Conservation (phyloP, 2,797 vertebrate species). For the Pipistrellus pipistrellus region DNA sequence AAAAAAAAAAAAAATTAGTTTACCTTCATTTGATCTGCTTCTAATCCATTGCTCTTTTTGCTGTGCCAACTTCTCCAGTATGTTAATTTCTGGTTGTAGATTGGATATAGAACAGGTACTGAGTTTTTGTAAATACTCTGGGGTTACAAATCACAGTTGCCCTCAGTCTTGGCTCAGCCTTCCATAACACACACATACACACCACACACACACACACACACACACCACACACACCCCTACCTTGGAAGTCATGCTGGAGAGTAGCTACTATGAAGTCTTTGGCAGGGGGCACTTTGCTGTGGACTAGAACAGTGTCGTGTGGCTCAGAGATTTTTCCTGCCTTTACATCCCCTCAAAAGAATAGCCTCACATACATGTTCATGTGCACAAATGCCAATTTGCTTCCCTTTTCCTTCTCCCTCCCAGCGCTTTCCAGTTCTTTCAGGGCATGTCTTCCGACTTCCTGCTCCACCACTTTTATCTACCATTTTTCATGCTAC, state of each 20-base stretch:
- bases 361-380: neutral
- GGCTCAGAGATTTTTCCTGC: neutral
- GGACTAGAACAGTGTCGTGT: neutral
- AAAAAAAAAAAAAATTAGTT: neutral
- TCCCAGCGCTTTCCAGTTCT: neutral
- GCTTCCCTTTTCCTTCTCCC: neutral
- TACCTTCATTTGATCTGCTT: neutral
- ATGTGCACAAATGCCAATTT: neutral
- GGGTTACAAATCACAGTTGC: neutral
- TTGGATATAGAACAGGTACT: neutral
- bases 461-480: neutral
- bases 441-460: neutral
- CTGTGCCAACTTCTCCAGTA: neutral
- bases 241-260: neutral
- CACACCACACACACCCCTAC: neutral
- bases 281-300: neutral
- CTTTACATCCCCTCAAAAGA: neutral
- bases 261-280: neutral
- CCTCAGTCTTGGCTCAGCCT: neutral
- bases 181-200: no score
- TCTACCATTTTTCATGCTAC: conserved; percentile 34
- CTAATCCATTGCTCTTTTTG: neutral
- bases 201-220: neutral
- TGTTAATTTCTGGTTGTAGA: neutral
- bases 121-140: neutral